Conservation (phyloP, 2,797 vertebrate genomes). For the Sebastes iracundus region DNA sequence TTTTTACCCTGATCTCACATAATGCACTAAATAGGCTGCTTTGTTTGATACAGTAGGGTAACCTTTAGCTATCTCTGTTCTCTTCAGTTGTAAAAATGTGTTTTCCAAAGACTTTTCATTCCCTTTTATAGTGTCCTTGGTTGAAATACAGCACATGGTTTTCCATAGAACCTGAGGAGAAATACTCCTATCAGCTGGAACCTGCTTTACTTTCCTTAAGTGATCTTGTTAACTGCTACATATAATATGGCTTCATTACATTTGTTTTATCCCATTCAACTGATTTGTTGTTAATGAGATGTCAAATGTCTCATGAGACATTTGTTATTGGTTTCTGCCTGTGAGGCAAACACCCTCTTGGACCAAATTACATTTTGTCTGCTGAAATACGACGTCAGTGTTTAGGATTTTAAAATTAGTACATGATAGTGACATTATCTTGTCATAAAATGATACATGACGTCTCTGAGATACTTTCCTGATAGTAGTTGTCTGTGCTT, state of each 20-base stretch:
- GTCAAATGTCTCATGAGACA: background rate
- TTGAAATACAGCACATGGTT: background rate
- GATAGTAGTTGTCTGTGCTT: background rate
- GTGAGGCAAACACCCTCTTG: background rate
- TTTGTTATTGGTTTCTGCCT: background rate
- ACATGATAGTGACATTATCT: background rate
- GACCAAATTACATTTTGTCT: background rate
- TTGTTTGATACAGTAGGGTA: background rate
- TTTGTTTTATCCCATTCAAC: background rate
- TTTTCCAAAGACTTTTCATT: background rate
- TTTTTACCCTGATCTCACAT: background rate
- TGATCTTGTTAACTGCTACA: background rate
- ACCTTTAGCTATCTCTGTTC: background rate
- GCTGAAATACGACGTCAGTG: background rate
- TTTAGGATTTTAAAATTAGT: background rate
- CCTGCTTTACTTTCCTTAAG: background rate
- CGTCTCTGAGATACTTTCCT: background rate
- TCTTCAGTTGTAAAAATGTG: background rate
- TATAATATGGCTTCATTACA: background rate
- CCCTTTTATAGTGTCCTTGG: background rate
- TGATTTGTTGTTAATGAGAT: constrained; percentile 1
- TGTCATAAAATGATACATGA: background rate
- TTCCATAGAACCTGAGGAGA: background rate
- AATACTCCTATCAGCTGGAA: background rate
- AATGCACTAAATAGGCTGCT: background rate